phyloP scores from a whole-genome alignment of 2,888 invertebrate genomes.

The Seladonia tumulorum region DNA sequence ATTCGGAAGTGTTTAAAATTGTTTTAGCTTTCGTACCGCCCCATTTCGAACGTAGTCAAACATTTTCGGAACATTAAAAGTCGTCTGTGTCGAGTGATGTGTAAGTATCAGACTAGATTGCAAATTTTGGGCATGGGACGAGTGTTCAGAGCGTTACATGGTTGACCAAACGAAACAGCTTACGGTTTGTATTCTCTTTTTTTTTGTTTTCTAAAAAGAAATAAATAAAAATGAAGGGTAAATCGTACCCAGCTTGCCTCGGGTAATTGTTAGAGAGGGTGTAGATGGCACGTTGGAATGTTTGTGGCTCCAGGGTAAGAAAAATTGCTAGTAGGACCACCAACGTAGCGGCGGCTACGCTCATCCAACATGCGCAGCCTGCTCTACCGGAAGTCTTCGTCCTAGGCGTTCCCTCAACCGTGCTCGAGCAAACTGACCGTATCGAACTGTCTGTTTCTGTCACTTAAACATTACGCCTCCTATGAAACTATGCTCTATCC shows the following conservation, averaged over 20 bases:
- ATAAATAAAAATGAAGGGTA: conserved; percentile 72
- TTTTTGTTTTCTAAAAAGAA: conserved; percentile 43
- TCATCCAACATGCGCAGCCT: conserved; percentile 80
- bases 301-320: conserved; percentile 82
- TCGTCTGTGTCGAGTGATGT: conserved; percentile 9
- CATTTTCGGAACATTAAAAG: conserved; percentile 8
- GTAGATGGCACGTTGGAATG: conserved; percentile 78
- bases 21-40: neutral
- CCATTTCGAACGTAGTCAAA: neutral
- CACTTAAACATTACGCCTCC: conserved; percentile 78
- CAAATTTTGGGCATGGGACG: conserved; percentile 46
- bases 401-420: conserved; percentile 78
- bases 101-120: neutral
- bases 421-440: conserved; percentile 77
- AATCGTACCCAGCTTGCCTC: conserved; percentile 82
- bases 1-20: neutral
- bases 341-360: conserved; percentile 78
- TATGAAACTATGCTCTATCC: conserved; percentile 66
- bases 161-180: conserved; percentile 17
- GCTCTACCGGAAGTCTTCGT: conserved; percentile 76
- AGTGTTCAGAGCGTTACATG: conserved; percentile 1
- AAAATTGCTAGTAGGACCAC: conserved; percentile 81
- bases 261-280: conserved; percentile 81
- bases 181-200: neutral
- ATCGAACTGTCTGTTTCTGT: conserved; percentile 77